These are phyloP conservation scores for Bathynomus jamesi DNA, from an alignment of 1,140 invertebrate species.

Conservation along the genomic window DNA sequence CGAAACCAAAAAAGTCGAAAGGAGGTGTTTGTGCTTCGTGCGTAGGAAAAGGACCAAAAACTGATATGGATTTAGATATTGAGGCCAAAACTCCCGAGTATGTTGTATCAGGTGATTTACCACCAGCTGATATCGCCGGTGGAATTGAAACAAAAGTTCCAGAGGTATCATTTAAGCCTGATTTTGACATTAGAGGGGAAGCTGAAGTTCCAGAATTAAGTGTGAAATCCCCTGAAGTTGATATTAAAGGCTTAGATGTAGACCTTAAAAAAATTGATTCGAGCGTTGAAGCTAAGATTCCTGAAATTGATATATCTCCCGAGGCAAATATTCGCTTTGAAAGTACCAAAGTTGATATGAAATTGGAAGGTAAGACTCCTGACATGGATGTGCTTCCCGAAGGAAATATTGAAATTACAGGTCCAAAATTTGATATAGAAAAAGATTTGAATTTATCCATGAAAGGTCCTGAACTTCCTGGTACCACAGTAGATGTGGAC, in stretches of 20 bases:
- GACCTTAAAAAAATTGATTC: too few species aligned
- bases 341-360: too few species aligned
- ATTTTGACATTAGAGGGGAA: conserved; percentile 1
- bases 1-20: conserved; percentile 1
- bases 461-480: not conserved
- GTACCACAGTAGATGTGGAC: not conserved
- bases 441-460: not conserved
- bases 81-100: conserved; percentile 2
- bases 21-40: conserved; percentile 10
- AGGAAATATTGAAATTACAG: not conserved
- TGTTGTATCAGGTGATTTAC: not conserved
- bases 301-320: too few species aligned
- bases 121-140: not conserved
- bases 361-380: not conserved
- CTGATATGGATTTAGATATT: not conserved
- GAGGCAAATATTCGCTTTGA: conserved; percentile 3
- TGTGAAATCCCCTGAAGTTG: too few species aligned
- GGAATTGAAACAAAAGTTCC: conserved; percentile 10
- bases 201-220: too few species aligned
- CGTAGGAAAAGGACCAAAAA: conserved; percentile 17
- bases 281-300: too few species aligned
- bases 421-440: conserved; percentile 4
- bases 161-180: not conserved
- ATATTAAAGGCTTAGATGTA: too few species aligned
- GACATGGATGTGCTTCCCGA: not conserved